Conservation (phyloP, 2,797 vertebrate genomes). For the Manis pentadactyla region DNA sequence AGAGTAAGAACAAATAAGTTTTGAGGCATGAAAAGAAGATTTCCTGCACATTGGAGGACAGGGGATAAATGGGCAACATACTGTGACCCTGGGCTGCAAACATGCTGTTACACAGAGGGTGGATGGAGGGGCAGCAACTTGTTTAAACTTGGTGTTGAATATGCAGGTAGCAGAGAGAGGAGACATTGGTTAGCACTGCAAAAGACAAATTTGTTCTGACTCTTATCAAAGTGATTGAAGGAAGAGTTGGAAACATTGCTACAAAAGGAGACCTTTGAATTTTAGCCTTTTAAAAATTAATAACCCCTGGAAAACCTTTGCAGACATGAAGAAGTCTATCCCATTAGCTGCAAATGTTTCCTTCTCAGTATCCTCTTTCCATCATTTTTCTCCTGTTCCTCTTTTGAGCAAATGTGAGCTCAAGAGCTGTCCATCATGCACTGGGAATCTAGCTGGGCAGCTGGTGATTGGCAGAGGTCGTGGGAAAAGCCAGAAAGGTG, state of each 20-base stretch:
- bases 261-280: neutral
- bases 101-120: neutral
- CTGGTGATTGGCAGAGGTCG: neutral
- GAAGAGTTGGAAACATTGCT: neutral
- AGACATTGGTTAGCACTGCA: neutral
- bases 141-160: neutral
- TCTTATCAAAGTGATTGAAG: neutral
- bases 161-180: neutral
- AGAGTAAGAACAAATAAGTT: slow-evolving; percentile 25
- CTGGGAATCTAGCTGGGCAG: neutral
- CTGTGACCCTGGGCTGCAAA: neutral
- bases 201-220: neutral
- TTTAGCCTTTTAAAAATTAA: neutral
- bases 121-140: neutral
- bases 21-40: neutral
- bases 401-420: neutral
- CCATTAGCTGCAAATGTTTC: neutral
- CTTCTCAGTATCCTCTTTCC: neutral
- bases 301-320: neutral
- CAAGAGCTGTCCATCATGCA: neutral
- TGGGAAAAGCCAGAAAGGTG: neutral
- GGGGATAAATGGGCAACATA: neutral
- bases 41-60: neutral
- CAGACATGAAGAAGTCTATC: neutral
- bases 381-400: neutral